Conservation (phyloP, 2,888 invertebrate species). For the Brachycybe producta region DNA sequence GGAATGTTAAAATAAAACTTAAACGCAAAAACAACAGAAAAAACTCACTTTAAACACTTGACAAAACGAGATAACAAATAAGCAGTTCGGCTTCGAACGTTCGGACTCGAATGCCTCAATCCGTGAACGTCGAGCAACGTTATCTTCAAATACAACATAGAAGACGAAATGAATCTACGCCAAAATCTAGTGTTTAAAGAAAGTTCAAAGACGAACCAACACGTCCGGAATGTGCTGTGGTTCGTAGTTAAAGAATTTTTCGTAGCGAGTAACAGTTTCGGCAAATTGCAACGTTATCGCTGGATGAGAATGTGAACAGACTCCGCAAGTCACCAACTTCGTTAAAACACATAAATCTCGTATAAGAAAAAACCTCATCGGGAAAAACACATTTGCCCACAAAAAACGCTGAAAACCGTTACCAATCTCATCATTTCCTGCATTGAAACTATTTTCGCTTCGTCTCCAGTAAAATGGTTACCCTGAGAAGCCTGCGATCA, state of each 20-base stretch:
- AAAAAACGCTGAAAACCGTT: slow-evolving; percentile 21
- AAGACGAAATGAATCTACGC: slow-evolving; percentile 1
- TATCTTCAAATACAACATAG: slow-evolving; percentile 22
- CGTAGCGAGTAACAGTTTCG: slow-evolving; percentile 39
- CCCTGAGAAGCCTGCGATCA: slow-evolving; percentile 29
- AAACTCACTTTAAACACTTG: slow-evolving; percentile 39
- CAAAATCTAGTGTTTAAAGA: slow-evolving; percentile 5
- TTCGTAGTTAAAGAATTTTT: slow-evolving; percentile 40
- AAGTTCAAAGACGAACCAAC: slow-evolving; percentile 28
- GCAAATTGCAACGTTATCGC: slow-evolving; percentile 40
- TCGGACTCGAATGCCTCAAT: slow-evolving; percentile 35
- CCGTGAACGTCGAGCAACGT: slow-evolving; percentile 42
- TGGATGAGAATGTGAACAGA: slow-evolving; percentile 37
- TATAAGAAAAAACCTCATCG: not conserved
- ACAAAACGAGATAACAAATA: slow-evolving; percentile 45
- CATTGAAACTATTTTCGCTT: slow-evolving; percentile 32
- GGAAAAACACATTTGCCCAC: not conserved
- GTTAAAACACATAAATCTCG: slow-evolving; percentile 18
- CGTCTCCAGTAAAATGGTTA: slow-evolving; percentile 34
- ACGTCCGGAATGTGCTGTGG: slow-evolving; percentile 37
- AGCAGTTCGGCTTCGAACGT: slow-evolving; percentile 41
- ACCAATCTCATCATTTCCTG: slow-evolving; percentile 38
- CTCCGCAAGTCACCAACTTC: slow-evolving; percentile 37
- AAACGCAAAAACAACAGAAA: not conserved
- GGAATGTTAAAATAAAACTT: not conserved